Evolutionary conservation across 2,797 vertebrate species (phyloP).

Genomic region (Pangasius djambal): DNA sequence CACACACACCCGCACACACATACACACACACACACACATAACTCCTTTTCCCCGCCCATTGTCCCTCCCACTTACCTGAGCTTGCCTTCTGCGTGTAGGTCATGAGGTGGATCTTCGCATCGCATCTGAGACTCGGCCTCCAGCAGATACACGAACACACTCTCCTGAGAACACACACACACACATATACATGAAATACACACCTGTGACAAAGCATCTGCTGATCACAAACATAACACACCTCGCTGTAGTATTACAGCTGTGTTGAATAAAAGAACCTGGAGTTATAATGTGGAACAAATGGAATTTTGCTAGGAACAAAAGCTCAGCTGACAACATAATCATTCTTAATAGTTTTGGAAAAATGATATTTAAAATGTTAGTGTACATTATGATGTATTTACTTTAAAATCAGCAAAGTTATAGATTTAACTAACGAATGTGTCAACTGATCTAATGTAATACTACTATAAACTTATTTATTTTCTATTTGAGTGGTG

Average conservation of each 20-base stretch:
- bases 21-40: conserved; percentile 12
- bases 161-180: conserved; percentile 74
- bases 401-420: too few relatives aligned
- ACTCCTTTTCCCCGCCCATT: neutral
- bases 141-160: conserved; percentile 82
- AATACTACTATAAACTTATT: too few relatives aligned
- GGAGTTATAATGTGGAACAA: too few relatives aligned
- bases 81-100: conserved; percentile 84
- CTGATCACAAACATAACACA: neutral
- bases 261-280: neutral
- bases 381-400: too few relatives aligned
- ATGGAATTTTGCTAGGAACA: too few relatives aligned
- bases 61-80: conserved; percentile 75
- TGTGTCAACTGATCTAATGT: too few relatives aligned
- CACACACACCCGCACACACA: neutral
- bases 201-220: neutral
- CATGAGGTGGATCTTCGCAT: conserved; percentile 82
- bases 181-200: neutral
- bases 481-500: too few relatives aligned
- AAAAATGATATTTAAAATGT: too few relatives aligned
- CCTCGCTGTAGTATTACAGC: neutral
- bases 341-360: too few relatives aligned
- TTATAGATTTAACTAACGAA: too few relatives aligned
- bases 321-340: too few relatives aligned
- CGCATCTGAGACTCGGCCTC: conserved; percentile 78